phyloP scores from a whole-genome alignment of 2,797 vertebrate species.

The Austrolebias charrua region DNA sequence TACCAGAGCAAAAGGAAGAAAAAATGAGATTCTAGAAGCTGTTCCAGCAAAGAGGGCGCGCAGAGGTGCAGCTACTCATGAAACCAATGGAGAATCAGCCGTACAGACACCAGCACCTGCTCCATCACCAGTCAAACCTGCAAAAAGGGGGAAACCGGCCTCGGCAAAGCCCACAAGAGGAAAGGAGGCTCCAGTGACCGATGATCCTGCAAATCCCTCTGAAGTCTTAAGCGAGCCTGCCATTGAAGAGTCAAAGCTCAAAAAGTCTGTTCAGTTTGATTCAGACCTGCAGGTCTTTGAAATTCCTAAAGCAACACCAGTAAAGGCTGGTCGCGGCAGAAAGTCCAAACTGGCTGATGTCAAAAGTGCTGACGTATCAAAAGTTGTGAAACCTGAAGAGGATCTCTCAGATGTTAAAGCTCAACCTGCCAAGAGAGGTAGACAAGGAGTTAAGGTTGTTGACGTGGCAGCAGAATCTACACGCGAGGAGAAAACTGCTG shows the following conservation, averaged over 20 bases:
- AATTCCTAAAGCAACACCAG: slow-evolving; percentile 34
- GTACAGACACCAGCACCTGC: slow-evolving; percentile 10
- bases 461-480: slow-evolving; percentile 12
- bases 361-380: slow-evolving; percentile 21
- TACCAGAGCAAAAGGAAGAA: slow-evolving; percentile 37
- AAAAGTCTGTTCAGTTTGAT: slow-evolving; percentile 65
- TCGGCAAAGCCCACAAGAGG: slow-evolving; percentile 38
- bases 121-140: slow-evolving; percentile 17
- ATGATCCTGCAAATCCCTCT: neutral
- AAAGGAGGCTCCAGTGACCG: neutral
- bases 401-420: slow-evolving; percentile 58
- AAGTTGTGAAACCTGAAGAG: slow-evolving; percentile 56
- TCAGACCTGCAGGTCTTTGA: slow-evolving; percentile 31
- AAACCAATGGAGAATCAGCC: slow-evolving; percentile 19
- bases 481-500: slow-evolving; percentile 6
- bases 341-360: slow-evolving; percentile 37
- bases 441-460: slow-evolving; percentile 48
- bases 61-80: slow-evolving; percentile 32
- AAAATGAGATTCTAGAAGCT: slow-evolving; percentile 21
- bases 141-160: slow-evolving; percentile 45
- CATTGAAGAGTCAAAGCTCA: slow-evolving; percentile 22
- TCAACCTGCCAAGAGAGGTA: slow-evolving; percentile 55
- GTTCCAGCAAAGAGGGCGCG: slow-evolving; percentile 56
- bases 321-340: slow-evolving; percentile 49
- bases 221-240: neutral